A percentile compares a stretch with the other conserved stretches of the same genome.
Conservation (phyloP, 2,888 invertebrate species). For the Pseudolycoriella hygida region DNA sequence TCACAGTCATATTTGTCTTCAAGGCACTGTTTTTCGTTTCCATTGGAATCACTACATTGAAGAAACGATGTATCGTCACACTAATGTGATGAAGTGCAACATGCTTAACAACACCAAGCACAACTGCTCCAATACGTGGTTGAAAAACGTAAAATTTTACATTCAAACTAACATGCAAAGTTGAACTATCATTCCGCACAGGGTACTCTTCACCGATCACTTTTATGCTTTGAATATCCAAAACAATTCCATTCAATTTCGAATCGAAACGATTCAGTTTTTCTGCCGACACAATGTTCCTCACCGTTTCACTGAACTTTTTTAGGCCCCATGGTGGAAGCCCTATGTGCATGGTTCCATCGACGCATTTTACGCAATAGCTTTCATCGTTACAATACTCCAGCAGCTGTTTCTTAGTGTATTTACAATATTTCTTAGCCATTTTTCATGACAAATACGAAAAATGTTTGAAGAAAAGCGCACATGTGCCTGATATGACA, state of each 20-base stretch:
- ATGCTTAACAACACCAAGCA: conserved; percentile 42
- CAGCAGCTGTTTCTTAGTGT: conserved; percentile 28
- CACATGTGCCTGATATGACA: not conserved
- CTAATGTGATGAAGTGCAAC: conserved; percentile 32
- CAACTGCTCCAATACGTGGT: conserved; percentile 34
- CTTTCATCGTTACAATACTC: conserved; percentile 30
- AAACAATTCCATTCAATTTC: conserved; percentile 37
- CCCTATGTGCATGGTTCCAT: conserved; percentile 30
- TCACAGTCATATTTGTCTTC: conserved; percentile 28
- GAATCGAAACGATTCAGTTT: conserved; percentile 34
- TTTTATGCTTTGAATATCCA: conserved; percentile 41
- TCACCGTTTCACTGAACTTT: conserved; percentile 31
- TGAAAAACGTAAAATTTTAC: conserved; percentile 46
- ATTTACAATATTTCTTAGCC: conserved; percentile 26
- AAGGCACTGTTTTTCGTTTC: conserved; percentile 20
- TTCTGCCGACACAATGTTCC: conserved; percentile 25
- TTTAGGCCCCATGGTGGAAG: conserved; percentile 36
- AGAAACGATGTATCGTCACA: conserved; percentile 42
- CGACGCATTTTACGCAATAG: conserved; percentile 32
- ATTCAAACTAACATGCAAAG: conserved; percentile 37
- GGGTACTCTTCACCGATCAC: conserved; percentile 30
- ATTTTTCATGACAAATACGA: conserved; percentile 10
- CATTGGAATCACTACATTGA: conserved; percentile 42
- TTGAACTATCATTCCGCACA: conserved; percentile 35
- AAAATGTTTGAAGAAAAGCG: not conserved